Evolutionary conservation across 2,888 invertebrate species (phyloP), one percentile per base, ranked within the genome.

Genomic region (Mantis religiosa): DNA sequence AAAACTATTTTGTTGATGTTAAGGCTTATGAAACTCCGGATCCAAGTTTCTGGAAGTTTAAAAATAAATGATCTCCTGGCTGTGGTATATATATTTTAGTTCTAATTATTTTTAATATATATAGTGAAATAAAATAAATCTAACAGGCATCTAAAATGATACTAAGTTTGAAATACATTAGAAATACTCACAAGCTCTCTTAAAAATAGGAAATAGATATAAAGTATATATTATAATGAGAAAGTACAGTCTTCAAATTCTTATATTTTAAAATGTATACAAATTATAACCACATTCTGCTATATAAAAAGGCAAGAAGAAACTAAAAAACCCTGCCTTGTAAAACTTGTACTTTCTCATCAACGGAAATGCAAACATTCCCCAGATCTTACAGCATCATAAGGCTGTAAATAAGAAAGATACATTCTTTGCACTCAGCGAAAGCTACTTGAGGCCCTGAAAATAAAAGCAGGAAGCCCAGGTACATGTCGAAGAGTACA

Each of bases 391-490:
- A 30, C 20, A 41, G 41, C 41, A 84, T 34, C 25, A 20, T 41
- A 34, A n/a, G n/a, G 4, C n/a, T 30, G 41, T 12, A 9, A n/a
- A 41, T 47, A 15, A 28, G 34, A 84, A 84, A 25, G n/a, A 54
- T 27, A 27, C 41, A 54, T 15, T 20, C n/a, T 85, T 14, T 54
- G 54, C 15, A n/a, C 14, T 47, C 14, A 85, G 27, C n/a, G 20
- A 85, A 9, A 41, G 41, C 41, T 85, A 71, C 81, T 81, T 86
- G 86, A 86, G 86, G 86, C 81, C 86, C 86, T 30, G 54, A 86
- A 81, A 86, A 81, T 81, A 30, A 54, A 86, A 47, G 54, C 54
- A 71, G 86, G 86, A 86, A 86, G 86, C 86, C 86, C 86, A 86
- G 86, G 86, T 86, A 86, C 28, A 25, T 86, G 34, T 27, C 9